Evolutionary conservation across 2,797 vertebrate species (phyloP).

Genomic region (Anabas testudineus): DNA sequence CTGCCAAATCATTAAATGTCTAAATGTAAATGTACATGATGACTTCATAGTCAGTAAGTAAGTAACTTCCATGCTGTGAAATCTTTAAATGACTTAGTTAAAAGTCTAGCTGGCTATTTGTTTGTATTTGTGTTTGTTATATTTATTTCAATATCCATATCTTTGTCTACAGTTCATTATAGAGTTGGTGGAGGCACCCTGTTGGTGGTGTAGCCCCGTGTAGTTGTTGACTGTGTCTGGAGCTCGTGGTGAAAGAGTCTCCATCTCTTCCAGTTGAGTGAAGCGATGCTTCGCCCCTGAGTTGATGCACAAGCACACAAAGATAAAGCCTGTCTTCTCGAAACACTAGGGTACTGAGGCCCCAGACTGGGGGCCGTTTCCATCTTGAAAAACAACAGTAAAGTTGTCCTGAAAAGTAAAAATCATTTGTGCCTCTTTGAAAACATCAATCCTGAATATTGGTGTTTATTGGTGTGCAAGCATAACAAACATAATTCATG

Average conservation of each 20-base stretch:
- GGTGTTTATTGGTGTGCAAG: background rate
- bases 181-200: background rate
- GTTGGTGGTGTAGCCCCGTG: background rate
- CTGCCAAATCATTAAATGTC: too few relatives aligned
- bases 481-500: constrained; percentile 4
- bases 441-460: background rate
- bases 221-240: too few relatives aligned
- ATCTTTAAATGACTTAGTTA: too few relatives aligned
- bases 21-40: too few relatives aligned
- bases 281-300: background rate
- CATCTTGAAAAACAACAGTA: background rate
- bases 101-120: too few relatives aligned
- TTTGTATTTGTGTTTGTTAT: too few relatives aligned
- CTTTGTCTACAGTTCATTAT: too few relatives aligned
- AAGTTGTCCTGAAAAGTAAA: background rate
- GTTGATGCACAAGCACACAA: background rate
- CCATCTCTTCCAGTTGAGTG: background rate
- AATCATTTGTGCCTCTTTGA: background rate
- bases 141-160: too few relatives aligned
- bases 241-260: background rate
- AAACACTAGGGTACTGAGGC: background rate
- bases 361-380: background rate
- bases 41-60: too few relatives aligned
- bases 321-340: background rate
- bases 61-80: too few relatives aligned